Evolutionary conservation across 35 echinoderm and acorn worm species (phyloP).

Genomic region (Nesometra sesokonis): DNA sequence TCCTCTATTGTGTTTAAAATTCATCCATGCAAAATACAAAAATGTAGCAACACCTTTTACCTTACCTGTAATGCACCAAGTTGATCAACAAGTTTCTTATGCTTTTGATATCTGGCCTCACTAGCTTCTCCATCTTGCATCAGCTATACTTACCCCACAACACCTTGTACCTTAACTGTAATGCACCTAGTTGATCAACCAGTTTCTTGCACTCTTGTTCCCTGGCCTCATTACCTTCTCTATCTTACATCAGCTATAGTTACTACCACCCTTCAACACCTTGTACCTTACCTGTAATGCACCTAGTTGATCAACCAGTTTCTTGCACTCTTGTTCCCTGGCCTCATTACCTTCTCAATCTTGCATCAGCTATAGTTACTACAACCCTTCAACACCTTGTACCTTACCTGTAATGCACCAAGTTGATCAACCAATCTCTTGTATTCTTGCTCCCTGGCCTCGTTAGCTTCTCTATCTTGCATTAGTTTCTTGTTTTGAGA

Average conservation of each 20-base stretch:
- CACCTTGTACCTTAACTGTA: background rate
- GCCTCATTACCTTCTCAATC: background rate
- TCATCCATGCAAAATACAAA: too few species aligned
- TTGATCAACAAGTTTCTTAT: background rate
- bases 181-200: background rate
- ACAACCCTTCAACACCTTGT: background rate
- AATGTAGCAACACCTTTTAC: background rate
- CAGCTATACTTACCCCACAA: too few species aligned
- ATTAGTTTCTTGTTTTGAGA: slow-evolving; percentile 9
- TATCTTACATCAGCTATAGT: too few species aligned
- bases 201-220: too few species aligned
- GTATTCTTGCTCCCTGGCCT: slow-evolving; percentile 23
- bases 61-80: background rate
- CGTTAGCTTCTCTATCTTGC: slow-evolving; percentile 10
- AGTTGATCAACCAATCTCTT: slow-evolving; percentile 21
- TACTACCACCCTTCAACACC: too few species aligned
- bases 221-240: too few species aligned
- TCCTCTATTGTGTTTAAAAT: too few species aligned
- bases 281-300: slow-evolving; percentile 50
- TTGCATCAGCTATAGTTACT: too few species aligned
- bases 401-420: slow-evolving; percentile 44
- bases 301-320: slow-evolving; percentile 19
- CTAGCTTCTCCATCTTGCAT: too few species aligned
- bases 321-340: slow-evolving; percentile 5
- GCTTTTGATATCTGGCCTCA: too few species aligned